Evolutionary conservation across 2,113 vertebrate species (phyloP).

Genomic region (Anguilla rostrata): DNA sequence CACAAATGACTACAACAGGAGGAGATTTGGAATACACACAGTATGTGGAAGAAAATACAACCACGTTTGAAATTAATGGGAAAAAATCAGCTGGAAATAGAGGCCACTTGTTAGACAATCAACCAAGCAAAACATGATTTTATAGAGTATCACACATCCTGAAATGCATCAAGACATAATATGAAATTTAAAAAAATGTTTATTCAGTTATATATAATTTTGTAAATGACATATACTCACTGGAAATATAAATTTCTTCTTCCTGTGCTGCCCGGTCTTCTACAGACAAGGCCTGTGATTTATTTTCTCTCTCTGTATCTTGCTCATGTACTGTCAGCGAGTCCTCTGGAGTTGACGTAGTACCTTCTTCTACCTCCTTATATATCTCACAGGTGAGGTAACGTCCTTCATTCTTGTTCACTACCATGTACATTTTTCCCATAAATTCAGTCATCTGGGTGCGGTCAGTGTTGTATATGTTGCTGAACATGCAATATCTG

Average conservation of each 20-base stretch:
- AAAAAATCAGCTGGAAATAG: too few species aligned
- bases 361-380: neutral
- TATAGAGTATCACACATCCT: too few species aligned
- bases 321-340: neutral
- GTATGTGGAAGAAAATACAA: too few species aligned
- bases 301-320: neutral
- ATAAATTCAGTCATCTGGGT: conserved; percentile 31
- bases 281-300: neutral
- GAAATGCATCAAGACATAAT: too few species aligned
- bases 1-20: too few species aligned
- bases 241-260: neutral
- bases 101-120: too few species aligned
- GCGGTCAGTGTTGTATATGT: neutral
- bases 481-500: conserved; percentile 11
- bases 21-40: too few species aligned
- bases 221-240: too few species aligned
- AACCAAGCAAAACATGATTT: too few species aligned
- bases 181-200: too few species aligned
- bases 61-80: too few species aligned
- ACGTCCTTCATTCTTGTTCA: conserved; percentile 24
- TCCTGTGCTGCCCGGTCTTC: neutral
- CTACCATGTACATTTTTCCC: conserved; percentile 32
- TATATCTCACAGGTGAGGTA: conserved; percentile 27
- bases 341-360: neutral
- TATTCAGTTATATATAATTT: too few species aligned